Percentiles rank a stretch among this genome's conserved stretches.
phyloP scores from a whole-genome alignment of 2,113 vertebrate genomes.

The Orthochromis indermauri region DNA sequence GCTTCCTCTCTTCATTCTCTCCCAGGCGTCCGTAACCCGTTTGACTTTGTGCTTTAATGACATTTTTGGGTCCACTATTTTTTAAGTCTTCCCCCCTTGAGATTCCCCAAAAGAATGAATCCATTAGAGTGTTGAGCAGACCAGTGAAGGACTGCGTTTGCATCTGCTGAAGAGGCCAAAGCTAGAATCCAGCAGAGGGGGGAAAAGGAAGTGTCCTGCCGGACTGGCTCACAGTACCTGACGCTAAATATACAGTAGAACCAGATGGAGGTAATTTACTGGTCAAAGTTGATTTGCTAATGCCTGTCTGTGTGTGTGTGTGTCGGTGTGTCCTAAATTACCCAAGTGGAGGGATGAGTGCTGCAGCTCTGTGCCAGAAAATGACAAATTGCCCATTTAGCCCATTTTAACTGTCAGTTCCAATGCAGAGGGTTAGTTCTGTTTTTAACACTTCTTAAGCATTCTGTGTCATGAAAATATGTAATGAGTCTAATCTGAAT shows the following conservation, averaged over 20 bases:
- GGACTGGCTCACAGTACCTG: not conserved
- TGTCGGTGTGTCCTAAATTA: conserved; percentile 19
- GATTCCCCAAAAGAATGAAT: not conserved
- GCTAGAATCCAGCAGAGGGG: not conserved
- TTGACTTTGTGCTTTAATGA: conserved; percentile 1
- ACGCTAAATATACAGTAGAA: conserved; percentile 11
- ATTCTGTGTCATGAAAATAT: conserved; percentile 5
- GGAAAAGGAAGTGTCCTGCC: not conserved
- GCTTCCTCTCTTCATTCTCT: not conserved
- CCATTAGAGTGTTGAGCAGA: not conserved
- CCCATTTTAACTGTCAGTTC: conserved; percentile 51
- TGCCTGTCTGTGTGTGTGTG: not conserved
- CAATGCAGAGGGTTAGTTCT: conserved; percentile 31
- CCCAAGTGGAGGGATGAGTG: conserved; percentile 33
- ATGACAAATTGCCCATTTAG: conserved; percentile 61
- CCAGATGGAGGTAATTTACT: conserved; percentile 49
- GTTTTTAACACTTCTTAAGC: conserved; percentile 30
- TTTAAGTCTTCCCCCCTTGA: not conserved
- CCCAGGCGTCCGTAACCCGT: not conserved
- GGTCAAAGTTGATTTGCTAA: conserved; percentile 29
- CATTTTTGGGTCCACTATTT: not conserved
- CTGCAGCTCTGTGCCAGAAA: conserved; percentile 30
- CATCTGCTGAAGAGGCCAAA: not conserved
- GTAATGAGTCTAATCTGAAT: conserved; percentile 3
- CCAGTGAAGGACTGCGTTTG: not conserved